Base-by-base conservation (phyloP, 2,797 vertebrate species). In the Coreius guichenoti region DNA sequence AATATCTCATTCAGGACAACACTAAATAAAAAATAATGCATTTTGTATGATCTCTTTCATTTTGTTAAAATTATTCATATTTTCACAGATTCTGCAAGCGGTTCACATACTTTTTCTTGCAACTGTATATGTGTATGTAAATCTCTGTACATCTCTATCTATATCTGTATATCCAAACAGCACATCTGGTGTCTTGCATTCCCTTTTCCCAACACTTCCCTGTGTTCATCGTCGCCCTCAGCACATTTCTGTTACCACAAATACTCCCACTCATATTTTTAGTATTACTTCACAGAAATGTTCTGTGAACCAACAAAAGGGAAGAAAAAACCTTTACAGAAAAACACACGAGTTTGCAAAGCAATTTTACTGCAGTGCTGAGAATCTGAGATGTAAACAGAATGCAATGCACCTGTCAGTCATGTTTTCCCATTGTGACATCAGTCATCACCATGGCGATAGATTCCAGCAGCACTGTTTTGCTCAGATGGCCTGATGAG, bases 401-500 rank as follows among this genome's bases (percentile, higher is more conserved):
- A 61, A 61, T 29, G 56, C 8, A 61, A 47, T 21, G 56, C 8
- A 1, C 29, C 54, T 54, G 58, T 83, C 73, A 76, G 11, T 83
- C 47, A 56, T 16, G 7, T 29, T 56, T 83, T 49, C 29, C 43
- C 23, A 14, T 23, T 9, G 26, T 83, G 82, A 77, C 61, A 68
- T 56, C 73, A 83, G 67, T 26, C 58, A 51, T 77, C 61, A 68
- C 82, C 73, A 83, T 83, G 73, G 73, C 4, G n/a, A 77, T 51
- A 68, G 33, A 51, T 77, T 77, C 45, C 33, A 68, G 72, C 54
- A 73, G 54, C 56, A 39, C 45, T 33, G 56, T 75, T 58, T 75
- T 69, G 74, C 51, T 80, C 82, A 77, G 72, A 83, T 77, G 82
- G 56, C 23, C 5, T 43, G 45, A 67, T 77, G 82, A 68, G 61